These are phyloP conservation scores for Allobates femoralis DNA, from an alignment of 2,797 vertebrate species.

Conservation along the genomic window DNA sequence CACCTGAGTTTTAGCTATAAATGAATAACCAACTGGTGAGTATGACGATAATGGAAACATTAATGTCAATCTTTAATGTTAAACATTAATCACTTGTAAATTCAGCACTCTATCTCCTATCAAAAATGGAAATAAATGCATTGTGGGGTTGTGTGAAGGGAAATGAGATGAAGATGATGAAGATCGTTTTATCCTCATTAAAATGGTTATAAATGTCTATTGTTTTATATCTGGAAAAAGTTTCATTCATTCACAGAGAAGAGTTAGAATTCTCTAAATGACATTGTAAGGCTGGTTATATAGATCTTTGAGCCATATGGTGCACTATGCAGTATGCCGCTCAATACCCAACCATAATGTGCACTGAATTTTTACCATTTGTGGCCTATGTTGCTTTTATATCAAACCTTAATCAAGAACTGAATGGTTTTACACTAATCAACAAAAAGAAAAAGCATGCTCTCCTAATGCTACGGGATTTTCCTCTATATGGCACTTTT, in stretches of 20 bases:
- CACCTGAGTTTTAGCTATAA: constrained; percentile 34
- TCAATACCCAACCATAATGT: not conserved
- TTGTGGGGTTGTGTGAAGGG: not conserved
- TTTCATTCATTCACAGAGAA: not conserved
- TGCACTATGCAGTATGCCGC: not conserved
- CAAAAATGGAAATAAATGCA: not conserved
- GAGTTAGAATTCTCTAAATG: too few species aligned
- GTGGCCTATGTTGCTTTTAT: not conserved
- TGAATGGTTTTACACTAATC: too few species aligned
- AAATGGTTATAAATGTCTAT: not conserved
- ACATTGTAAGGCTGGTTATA: too few species aligned
- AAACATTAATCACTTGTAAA: constrained; percentile 39
- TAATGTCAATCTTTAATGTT: constrained; percentile 26
- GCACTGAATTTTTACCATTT: not conserved
- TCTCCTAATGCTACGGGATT: too few species aligned
- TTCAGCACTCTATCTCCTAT: not conserved
- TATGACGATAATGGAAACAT: constrained; percentile 37
- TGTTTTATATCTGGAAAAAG: not conserved
- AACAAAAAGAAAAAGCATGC: too few species aligned
- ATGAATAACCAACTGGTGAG: constrained; percentile 35
- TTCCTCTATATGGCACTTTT: too few species aligned
- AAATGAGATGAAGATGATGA: not conserved
- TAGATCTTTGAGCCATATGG: not conserved
- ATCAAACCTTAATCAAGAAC: not conserved
- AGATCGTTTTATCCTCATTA: not conserved